A percentile compares a stretch with the other conserved stretches of the same genome.
phyloP scores from a whole-genome alignment of 2,888 invertebrate species.

The Rotaria socialis region DNA sequence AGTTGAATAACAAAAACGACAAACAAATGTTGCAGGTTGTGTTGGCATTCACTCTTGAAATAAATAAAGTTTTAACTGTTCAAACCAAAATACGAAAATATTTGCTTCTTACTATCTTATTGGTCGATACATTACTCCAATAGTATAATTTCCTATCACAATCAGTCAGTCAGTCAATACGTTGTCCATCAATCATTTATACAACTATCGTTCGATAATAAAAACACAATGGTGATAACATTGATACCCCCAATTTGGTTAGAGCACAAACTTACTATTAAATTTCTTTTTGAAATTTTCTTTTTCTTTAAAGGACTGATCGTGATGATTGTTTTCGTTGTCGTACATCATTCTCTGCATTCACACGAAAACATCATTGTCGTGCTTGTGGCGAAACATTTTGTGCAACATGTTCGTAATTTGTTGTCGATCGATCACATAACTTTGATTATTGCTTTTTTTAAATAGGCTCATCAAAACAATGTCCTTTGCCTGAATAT shows the following conservation, averaged over 20 bases:
- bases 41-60: not conserved
- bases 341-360: conserved; percentile 30
- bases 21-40: conserved; percentile 13
- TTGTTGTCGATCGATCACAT: too few relatives aligned
- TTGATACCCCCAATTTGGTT: not conserved
- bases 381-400: conserved; percentile 15
- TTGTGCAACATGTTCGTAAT: not conserved
- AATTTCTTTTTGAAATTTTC: too few relatives aligned
- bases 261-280: not conserved
- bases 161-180: not conserved
- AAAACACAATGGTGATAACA: conserved; percentile 28
- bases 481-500: conserved; percentile 11
- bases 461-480: not conserved
- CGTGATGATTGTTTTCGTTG: conserved; percentile 36
- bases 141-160: not conserved
- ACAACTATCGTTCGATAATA: not conserved
- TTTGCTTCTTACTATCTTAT: not conserved
- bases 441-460: not conserved
- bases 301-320: not conserved
- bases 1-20: conserved; percentile 8
- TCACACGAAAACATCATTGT: conserved; percentile 34
- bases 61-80: not conserved
- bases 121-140: not conserved
- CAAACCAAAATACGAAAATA: not conserved
- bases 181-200: not conserved